phyloP scores from a whole-genome alignment of 37 sponge, comb jelly and placozoan species.

The Cladorhizidae sp. region DNA sequence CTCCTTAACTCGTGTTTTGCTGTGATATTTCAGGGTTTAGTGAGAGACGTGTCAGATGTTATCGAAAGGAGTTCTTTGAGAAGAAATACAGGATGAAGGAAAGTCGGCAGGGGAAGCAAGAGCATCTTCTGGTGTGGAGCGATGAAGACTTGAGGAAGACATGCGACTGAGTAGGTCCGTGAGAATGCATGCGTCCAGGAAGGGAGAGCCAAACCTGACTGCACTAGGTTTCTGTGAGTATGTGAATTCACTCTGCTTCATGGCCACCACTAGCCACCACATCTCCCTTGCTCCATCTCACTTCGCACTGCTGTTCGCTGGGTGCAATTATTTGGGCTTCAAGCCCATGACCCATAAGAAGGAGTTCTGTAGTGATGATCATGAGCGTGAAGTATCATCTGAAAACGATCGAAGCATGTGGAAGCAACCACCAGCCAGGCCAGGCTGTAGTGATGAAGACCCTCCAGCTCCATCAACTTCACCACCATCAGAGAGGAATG shows the following conservation, averaged over 20 bases:
- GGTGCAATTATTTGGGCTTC: slow-evolving; percentile 26
- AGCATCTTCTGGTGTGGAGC: not conserved
- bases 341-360: slow-evolving; percentile 27
- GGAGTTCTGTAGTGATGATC: slow-evolving; percentile 37
- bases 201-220: slow-evolving; percentile 40
- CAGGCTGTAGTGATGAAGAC: slow-evolving; percentile 3
- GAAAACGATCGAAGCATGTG: not conserved
- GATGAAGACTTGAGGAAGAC: not conserved
- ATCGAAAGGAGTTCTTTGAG: slow-evolving; percentile 24
- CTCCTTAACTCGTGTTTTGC: not conserved
- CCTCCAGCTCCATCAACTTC: slow-evolving; percentile 9
- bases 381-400: slow-evolving; percentile 33
- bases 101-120: slow-evolving; percentile 18
- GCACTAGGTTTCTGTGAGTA: slow-evolving; percentile 9
- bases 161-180: slow-evolving; percentile 5
- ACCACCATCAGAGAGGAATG: not conserved
- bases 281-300: slow-evolving; percentile 25
- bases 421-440: not conserved
- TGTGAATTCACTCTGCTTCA: slow-evolving; percentile 18
- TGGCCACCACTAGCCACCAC: slow-evolving; percentile 1
- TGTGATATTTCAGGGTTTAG: slow-evolving; percentile 10
- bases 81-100: not conserved
- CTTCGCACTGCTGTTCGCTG: slow-evolving; percentile 22
- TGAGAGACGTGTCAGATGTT: slow-evolving; percentile 11
- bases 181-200: slow-evolving; percentile 20